Evolutionary conservation across 2,113 vertebrate genomes (phyloP).

Genomic region (Corythoichthys intestinalis): DNA sequence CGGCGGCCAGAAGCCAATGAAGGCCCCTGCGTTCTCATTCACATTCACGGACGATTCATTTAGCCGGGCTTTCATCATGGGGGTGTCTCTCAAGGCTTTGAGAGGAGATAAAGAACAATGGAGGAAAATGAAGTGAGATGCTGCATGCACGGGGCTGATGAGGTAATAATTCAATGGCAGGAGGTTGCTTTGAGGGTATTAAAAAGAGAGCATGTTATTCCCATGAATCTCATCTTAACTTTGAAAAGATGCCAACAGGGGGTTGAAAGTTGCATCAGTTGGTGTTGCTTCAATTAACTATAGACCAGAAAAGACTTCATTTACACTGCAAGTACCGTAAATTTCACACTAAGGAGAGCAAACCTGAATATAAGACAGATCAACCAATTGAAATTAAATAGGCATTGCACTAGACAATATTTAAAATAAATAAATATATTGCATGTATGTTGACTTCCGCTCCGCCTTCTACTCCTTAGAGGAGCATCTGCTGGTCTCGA

Average conservation of each 20-base stretch:
- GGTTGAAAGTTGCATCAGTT: neutral
- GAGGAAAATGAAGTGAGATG: neutral
- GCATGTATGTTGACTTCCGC: no score
- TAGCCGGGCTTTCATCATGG: neutral
- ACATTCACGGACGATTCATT: neutral
- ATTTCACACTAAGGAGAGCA: neutral
- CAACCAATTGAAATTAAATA: no score
- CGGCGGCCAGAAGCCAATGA: neutral
- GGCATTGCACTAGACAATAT: no score
- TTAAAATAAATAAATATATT: no score
- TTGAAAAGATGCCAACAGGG: neutral
- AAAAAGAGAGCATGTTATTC: neutral
- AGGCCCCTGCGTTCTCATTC: neutral
- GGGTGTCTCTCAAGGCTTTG: neutral
- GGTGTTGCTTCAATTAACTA: neutral
- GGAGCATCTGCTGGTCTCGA: no score
- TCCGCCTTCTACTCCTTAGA: no score
- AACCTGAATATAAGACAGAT: no score
- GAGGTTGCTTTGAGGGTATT: neutral
- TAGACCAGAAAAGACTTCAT: neutral
- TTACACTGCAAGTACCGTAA: neutral
- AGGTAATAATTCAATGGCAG: neutral
- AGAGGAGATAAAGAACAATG: neutral
- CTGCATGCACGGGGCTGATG: neutral
- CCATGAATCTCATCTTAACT: neutral